These are phyloP conservation scores for Bombylius discolor DNA, from an alignment of 2,888 invertebrate species.

Conservation along the genomic window DNA sequence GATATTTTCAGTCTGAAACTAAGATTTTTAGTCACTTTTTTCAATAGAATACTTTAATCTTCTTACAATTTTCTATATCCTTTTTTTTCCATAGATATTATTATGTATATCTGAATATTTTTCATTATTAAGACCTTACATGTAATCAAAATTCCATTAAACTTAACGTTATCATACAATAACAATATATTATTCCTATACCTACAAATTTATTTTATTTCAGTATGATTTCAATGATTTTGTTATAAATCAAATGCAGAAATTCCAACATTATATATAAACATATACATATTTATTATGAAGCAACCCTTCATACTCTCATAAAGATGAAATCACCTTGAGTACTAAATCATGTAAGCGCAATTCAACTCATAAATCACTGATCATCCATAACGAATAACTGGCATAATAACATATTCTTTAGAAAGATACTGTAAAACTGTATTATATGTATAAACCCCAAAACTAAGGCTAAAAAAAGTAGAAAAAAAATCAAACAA, in stretches of 20 bases:
- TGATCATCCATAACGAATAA: constrained; percentile 10
- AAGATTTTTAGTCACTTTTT: too few species aligned
- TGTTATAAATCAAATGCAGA: background rate
- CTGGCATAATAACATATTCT: background rate
- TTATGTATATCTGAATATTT: background rate
- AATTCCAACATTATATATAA: background rate
- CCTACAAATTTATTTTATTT: background rate
- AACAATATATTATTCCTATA: too few species aligned
- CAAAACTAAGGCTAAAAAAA: background rate
- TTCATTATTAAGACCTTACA: background rate
- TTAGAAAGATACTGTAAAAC: background rate
- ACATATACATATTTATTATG: too few species aligned
- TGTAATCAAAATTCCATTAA: background rate
- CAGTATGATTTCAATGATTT: background rate
- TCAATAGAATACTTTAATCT: too few species aligned
- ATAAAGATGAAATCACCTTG: background rate
- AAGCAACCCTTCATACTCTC: background rate
- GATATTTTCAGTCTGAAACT: too few species aligned
- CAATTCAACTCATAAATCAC: constrained; percentile 14
- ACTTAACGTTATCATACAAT: too few species aligned
- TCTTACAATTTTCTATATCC: too few species aligned
- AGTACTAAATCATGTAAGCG: constrained; percentile 14
- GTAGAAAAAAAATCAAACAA: background rate
- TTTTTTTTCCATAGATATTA: too few species aligned
- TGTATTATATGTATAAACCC: too few species aligned